Percentiles rank a stretch among this genome's conserved stretches.
These are phyloP conservation scores for Dromius quadrimaculatus DNA, from an alignment of 2,888 invertebrate species.

Conservation along the genomic window DNA sequence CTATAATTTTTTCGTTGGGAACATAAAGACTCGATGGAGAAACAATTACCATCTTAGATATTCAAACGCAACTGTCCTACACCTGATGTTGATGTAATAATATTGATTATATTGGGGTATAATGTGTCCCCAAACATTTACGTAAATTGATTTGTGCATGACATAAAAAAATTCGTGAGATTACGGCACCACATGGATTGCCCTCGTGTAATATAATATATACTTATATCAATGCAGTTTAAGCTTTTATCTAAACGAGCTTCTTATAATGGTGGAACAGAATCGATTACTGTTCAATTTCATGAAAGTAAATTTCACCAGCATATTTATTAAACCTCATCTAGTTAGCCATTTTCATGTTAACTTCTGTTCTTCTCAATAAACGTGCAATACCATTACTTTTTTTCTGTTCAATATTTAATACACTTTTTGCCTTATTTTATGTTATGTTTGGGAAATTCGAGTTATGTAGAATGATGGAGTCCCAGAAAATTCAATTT, in stretches of 20 bases:
- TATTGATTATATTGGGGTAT: neutral
- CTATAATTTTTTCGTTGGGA: too few relatives aligned
- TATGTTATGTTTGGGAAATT: too few relatives aligned
- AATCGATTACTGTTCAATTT: too few relatives aligned
- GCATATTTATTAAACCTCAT: too few relatives aligned
- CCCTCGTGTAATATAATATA: constrained; percentile 37
- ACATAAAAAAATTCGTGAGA: constrained; percentile 1
- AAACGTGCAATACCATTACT: neutral
- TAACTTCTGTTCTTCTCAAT: constrained; percentile 1
- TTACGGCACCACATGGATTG: constrained; percentile 17
- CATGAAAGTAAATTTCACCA: too few relatives aligned
- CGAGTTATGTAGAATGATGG: too few relatives aligned
- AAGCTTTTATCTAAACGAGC: constrained; percentile 48
- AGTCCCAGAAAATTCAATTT: neutral
- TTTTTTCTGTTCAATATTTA: constrained; percentile 10
- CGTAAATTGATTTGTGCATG: neutral
- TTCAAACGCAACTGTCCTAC: too few relatives aligned
- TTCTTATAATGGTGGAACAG: constrained; percentile 34
- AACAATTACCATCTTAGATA: too few relatives aligned
- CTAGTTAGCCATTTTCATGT: constrained; percentile 9
- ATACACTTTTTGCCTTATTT: too few relatives aligned
- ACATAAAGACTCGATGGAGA: too few relatives aligned
- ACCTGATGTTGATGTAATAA: too few relatives aligned
- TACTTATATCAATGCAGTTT: constrained; percentile 23
- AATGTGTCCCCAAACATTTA: neutral